Conservation (phyloP, 2,888 invertebrate species). For the Microplitis deprimator region DNA sequence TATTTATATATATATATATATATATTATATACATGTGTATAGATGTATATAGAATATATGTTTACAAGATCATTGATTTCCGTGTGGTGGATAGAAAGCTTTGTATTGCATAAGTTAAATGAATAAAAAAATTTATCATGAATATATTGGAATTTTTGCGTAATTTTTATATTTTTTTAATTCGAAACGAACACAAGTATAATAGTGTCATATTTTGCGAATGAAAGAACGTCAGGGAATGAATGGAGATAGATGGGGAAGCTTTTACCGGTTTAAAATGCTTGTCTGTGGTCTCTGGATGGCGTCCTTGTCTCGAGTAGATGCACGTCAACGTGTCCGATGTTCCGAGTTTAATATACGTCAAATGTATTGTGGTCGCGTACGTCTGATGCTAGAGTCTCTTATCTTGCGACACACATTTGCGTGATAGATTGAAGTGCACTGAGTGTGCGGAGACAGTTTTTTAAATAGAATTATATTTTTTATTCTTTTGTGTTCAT, state of each 20-base stretch:
- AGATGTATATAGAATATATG: neutral
- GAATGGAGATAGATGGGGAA: neutral
- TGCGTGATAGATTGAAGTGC: too few relatives aligned
- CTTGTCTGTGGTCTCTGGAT: neutral
- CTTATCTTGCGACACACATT: neutral
- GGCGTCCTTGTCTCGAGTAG: neutral
- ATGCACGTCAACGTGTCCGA: neutral
- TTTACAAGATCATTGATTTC: neutral
- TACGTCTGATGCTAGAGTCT: neutral
- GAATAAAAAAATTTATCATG: too few relatives aligned
- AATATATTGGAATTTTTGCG: neutral
- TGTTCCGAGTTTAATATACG: neutral
- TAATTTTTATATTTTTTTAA: neutral
- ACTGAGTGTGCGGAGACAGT: too few relatives aligned
- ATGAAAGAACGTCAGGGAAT: neutral
- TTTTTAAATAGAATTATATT: too few relatives aligned
- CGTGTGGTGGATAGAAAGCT: slow-evolving; percentile 5
- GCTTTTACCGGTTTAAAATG: neutral
- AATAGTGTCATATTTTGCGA: neutral
- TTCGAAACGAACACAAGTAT: neutral
- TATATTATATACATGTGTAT: neutral
- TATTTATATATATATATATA: neutral
- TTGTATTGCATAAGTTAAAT: neutral
- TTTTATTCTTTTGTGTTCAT: too few relatives aligned
- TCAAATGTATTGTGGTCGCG: neutral